Evolutionary conservation across 2,113 vertebrate genomes (phyloP).

Genomic region (Vulpes ferrilata): DNA sequence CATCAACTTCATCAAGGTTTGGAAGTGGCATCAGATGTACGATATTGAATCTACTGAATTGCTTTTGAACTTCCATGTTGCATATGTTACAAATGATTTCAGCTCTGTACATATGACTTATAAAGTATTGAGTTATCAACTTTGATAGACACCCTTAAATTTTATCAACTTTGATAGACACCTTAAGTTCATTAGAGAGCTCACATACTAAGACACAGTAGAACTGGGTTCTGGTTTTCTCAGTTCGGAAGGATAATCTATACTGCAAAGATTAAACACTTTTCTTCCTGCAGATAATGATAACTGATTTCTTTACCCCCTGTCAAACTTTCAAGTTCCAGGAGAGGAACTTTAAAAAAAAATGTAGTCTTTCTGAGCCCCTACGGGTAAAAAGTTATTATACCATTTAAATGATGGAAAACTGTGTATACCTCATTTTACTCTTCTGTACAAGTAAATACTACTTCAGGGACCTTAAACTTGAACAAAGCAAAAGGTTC

Average conservation of each 20-base stretch:
- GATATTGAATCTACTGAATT: background rate
- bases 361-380: background rate
- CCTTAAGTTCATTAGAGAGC: background rate
- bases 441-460: slow-evolving; percentile 47
- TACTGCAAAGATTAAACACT: slow-evolving; percentile 48
- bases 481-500: background rate
- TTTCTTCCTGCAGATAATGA: slow-evolving; percentile 65
- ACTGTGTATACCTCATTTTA: background rate
- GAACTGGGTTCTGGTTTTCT: slow-evolving; percentile 54
- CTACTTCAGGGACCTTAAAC: slow-evolving; percentile 25
- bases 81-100: background rate
- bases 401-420: slow-evolving; percentile 50
- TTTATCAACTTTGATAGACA: background rate
- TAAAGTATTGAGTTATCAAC: background rate
- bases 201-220: background rate
- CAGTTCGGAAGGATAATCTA: slow-evolving; percentile 41
- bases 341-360: slow-evolving; percentile 20
- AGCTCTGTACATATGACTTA: background rate
- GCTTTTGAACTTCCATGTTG: background rate
- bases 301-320: slow-evolving; percentile 55
- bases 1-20: background rate
- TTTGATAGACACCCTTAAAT: background rate
- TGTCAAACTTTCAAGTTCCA: slow-evolving; percentile 39
- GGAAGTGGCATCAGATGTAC: background rate
- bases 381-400: background rate